Conservation (phyloP, 2,888 invertebrate species). For the Drosophila prostipennis region DNA sequence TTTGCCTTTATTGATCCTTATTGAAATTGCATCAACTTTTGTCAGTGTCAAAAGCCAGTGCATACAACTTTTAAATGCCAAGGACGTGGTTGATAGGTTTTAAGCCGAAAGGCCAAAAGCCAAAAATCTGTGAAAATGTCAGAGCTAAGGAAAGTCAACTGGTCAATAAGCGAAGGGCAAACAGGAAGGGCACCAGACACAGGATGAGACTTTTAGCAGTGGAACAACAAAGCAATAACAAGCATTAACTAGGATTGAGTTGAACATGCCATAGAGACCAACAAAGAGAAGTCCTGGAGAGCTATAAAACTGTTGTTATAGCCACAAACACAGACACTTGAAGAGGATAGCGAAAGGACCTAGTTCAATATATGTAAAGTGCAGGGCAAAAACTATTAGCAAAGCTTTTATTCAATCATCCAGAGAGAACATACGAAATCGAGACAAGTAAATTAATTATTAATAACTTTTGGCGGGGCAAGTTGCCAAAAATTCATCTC, state of each 20-base stretch:
- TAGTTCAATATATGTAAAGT: slow-evolving; percentile 19
- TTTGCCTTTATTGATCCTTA: slow-evolving; percentile 12
- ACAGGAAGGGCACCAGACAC: slow-evolving; percentile 10
- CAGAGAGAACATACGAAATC: neutral
- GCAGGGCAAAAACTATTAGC: slow-evolving; percentile 21
- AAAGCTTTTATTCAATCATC: slow-evolving; percentile 49
- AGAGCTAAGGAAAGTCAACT: slow-evolving; percentile 57
- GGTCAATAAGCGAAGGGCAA: slow-evolving; percentile 17
- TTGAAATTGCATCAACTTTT: slow-evolving; percentile 39
- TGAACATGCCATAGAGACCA: slow-evolving; percentile 23
- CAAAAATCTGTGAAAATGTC: slow-evolving; percentile 59
- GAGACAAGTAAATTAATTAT: slow-evolving; percentile 64
- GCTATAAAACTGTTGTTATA: slow-evolving; percentile 53
- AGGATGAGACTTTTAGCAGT: slow-evolving; percentile 9
- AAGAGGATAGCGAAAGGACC: neutral
- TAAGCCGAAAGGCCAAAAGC: slow-evolving; percentile 29
- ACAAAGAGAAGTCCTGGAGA: slow-evolving; percentile 20
- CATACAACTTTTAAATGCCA: slow-evolving; percentile 52
- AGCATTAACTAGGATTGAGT: slow-evolving; percentile 44
- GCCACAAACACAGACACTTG: slow-evolving; percentile 29
- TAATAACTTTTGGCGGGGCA: slow-evolving; percentile 57
- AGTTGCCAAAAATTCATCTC: slow-evolving; percentile 15
- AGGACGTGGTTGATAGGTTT: slow-evolving; percentile 43
- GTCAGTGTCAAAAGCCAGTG: slow-evolving; percentile 13
- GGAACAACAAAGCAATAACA: slow-evolving; percentile 37